These are phyloP conservation scores for Hipposideros armiger DNA, from an alignment of 2,113 vertebrate genomes.

Conservation along the genomic window DNA sequence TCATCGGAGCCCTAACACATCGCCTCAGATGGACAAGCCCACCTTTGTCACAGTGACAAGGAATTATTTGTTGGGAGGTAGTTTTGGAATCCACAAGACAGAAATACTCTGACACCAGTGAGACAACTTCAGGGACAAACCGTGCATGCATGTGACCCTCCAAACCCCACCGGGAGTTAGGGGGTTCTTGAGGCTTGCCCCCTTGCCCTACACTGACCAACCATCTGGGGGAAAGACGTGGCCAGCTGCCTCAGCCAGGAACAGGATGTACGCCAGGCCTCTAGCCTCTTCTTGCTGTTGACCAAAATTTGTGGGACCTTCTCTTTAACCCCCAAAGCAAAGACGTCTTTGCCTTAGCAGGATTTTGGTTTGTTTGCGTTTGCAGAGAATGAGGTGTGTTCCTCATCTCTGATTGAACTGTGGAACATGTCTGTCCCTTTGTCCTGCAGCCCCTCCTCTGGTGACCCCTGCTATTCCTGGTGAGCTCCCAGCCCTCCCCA, in stretches of 20 bases:
- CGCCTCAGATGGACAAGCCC: rapidly evolving
- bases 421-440: neutral
- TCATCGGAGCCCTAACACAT: rapidly evolving
- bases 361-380: neutral
- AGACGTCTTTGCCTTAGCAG: neutral
- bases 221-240: rapidly evolving
- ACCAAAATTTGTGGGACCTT: neutral
- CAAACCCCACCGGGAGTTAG: rapidly evolving
- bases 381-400: neutral
- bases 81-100: neutral
- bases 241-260: neutral
- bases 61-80: neutral
- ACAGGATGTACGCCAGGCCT: neutral
- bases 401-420: neutral
- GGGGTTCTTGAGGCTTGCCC: neutral
- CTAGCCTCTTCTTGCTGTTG: neutral
- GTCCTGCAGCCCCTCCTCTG: neutral
- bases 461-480: neutral
- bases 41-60: neutral
- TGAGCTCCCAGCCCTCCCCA: neutral
- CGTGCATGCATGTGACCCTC: rapidly evolving
- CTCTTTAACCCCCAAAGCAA: neutral
- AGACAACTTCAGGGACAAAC: neutral
- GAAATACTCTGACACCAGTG: neutral
- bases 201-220: rapidly evolving